A percentile compares a stretch with the other conserved stretches of the same genome.
Evolutionary conservation across 1,140 invertebrate genomes (phyloP).

Genomic region (Stratiolaelaps scimitus): DNA sequence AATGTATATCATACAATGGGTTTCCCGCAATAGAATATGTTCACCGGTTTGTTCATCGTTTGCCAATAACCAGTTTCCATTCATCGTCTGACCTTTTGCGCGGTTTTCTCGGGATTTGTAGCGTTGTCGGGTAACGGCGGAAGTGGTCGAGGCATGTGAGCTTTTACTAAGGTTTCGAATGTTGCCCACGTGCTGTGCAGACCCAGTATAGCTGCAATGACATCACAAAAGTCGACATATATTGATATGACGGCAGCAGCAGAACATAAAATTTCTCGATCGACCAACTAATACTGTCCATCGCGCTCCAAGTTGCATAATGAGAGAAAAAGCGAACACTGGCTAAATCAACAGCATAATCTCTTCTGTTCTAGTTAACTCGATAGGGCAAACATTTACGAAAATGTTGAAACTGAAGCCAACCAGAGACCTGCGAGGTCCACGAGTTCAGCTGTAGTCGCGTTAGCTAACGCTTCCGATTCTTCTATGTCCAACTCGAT

Average conservation of each 20-base stretch:
- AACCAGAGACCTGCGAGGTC: conserved; percentile 80
- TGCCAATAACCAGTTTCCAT: too few relatives aligned
- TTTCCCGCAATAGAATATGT: too few relatives aligned
- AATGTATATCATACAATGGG: too few relatives aligned
- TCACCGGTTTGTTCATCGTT: too few relatives aligned
- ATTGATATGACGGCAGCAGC: not conserved
- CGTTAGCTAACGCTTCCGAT: conserved; percentile 57
- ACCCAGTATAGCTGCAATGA: conserved; percentile 75
- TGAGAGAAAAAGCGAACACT: too few relatives aligned
- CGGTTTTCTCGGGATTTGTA: conserved; percentile 79
- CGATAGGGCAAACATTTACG: too few relatives aligned
- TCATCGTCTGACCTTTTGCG: conserved; percentile 51
- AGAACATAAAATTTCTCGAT: too few relatives aligned
- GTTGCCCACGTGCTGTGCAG: conserved; percentile 70
- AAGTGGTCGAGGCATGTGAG: conserved; percentile 74
- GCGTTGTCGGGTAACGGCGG: conserved; percentile 83
- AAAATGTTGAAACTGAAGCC: not conserved
- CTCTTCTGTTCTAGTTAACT: too few relatives aligned
- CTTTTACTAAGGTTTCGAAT: conserved; percentile 69
- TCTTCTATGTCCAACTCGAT: conserved; percentile 81
- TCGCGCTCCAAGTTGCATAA: too few relatives aligned
- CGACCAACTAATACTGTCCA: too few relatives aligned
- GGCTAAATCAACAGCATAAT: too few relatives aligned
- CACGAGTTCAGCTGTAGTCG: conserved; percentile 94
- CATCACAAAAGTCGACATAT: conserved; percentile 29